phyloP scores from a whole-genome alignment of 2,888 invertebrate genomes.

The Acanthosepion pharaonis region DNA sequence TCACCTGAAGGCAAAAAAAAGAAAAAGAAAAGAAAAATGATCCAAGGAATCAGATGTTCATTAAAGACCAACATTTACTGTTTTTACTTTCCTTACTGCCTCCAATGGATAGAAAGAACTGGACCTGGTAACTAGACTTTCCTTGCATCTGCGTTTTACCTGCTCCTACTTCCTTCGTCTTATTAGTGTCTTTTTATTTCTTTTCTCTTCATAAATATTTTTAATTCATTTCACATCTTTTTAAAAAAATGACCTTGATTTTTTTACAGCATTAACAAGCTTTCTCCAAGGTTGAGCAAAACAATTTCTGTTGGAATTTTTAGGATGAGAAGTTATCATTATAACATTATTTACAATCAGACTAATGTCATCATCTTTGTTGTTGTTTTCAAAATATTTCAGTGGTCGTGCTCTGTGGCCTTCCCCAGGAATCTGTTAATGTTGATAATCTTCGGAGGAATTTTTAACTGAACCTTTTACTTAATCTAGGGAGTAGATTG shows the following conservation, averaged over 20 bases:
- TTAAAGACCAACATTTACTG: neutral
- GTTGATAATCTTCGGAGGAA: too few species aligned
- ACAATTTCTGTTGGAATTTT: too few species aligned
- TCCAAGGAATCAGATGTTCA: neutral
- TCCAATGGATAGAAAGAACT: constrained; percentile 42
- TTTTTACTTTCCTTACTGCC: constrained; percentile 41
- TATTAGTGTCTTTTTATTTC: constrained; percentile 24
- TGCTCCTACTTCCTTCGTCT: neutral
- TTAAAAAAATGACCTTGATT: neutral
- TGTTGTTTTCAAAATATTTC: too few species aligned
- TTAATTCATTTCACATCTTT: neutral
- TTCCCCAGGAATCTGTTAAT: too few species aligned
- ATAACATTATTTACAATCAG: too few species aligned
- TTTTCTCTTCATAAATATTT: neutral
- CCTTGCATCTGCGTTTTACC: neutral
- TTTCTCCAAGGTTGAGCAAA: neutral
- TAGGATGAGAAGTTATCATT: too few species aligned
- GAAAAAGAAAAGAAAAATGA: neutral
- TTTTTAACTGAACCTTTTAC: too few species aligned
- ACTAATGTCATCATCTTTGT: too few species aligned
- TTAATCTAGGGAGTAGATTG: too few species aligned
- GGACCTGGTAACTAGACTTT: constrained; percentile 38
- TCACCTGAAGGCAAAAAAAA: neutral
- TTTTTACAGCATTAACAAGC: neutral
- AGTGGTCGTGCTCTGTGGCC: too few species aligned